Conservation (phyloP, 2,797 vertebrate genomes). For the Spea hammondii region DNA sequence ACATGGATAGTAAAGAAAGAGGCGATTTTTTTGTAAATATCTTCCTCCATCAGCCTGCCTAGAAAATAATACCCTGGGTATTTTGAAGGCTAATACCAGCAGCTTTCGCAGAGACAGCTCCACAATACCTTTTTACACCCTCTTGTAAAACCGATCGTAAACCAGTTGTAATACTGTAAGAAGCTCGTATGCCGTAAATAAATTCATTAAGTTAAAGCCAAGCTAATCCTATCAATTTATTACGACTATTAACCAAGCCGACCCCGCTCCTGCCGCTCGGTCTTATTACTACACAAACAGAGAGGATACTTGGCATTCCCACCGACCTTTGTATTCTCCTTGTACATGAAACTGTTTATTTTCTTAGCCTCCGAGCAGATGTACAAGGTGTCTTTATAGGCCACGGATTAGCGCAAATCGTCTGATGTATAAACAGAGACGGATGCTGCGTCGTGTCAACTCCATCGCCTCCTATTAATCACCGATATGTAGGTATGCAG, state of each 20-base stretch:
- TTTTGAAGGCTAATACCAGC: neutral
- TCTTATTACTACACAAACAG: conserved; percentile 33
- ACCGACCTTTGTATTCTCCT: conserved; percentile 17
- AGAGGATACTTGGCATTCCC: conserved; percentile 27
- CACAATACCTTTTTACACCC: neutral
- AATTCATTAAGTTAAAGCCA: neutral
- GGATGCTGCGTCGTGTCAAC: conserved; percentile 47
- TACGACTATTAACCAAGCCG: neutral
- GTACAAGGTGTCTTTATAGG: conserved; percentile 55
- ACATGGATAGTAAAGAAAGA: no score
- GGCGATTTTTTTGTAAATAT: no score
- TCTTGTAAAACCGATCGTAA: neutral
- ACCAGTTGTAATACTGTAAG: conserved; percentile 12
- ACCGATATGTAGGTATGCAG: conserved; percentile 37
- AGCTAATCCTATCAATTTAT: neutral
- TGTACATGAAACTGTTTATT: conserved; percentile 45
- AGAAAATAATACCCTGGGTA: no score
- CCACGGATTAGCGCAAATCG: conserved; percentile 54
- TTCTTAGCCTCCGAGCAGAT: conserved; percentile 54
- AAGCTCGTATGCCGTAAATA: neutral
- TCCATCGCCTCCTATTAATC: conserved; percentile 43
- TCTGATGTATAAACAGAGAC: conserved; percentile 59
- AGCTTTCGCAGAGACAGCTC: neutral
- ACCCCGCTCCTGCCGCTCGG: neutral
- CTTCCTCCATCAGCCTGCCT: no score